phyloP scores from a whole-genome alignment of 2,113 vertebrate genomes.

The Rhynchopsitta pachyrhyncha region DNA sequence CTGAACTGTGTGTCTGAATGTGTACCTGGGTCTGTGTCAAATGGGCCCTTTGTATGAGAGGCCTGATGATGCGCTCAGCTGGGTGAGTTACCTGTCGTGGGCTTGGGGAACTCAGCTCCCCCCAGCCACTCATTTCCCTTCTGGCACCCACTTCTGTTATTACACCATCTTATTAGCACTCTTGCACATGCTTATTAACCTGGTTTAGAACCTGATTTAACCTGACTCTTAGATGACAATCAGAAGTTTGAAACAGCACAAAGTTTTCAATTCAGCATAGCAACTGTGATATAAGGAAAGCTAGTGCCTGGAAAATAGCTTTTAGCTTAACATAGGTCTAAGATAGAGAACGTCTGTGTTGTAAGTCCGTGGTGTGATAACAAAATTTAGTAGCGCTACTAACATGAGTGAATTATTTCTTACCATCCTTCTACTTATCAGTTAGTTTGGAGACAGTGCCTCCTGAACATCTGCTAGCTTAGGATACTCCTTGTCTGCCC shows the following conservation, averaged over 20 bases:
- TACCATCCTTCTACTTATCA: too few relatives aligned
- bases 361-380: too few relatives aligned
- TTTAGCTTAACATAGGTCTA: too few relatives aligned
- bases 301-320: too few relatives aligned
- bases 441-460: too few relatives aligned
- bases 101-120: neutral
- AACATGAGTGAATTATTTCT: too few relatives aligned
- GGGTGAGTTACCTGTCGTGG: neutral
- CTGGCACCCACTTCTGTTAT: neutral
- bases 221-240: neutral
- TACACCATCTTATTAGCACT: neutral
- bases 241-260: neutral
- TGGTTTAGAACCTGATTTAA: neutral
- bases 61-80: too few relatives aligned
- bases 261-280: neutral
- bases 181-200: neutral
- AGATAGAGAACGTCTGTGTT: too few relatives aligned
- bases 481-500: too few relatives aligned
- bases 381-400: too few relatives aligned
- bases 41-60: neutral
- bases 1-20: neutral
- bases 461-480: too few relatives aligned
- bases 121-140: neutral
- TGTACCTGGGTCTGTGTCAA: neutral
- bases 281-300: neutral